These are phyloP conservation scores for Chironomus riparius DNA, from an alignment of 2,888 invertebrate species.

Conservation along the genomic window DNA sequence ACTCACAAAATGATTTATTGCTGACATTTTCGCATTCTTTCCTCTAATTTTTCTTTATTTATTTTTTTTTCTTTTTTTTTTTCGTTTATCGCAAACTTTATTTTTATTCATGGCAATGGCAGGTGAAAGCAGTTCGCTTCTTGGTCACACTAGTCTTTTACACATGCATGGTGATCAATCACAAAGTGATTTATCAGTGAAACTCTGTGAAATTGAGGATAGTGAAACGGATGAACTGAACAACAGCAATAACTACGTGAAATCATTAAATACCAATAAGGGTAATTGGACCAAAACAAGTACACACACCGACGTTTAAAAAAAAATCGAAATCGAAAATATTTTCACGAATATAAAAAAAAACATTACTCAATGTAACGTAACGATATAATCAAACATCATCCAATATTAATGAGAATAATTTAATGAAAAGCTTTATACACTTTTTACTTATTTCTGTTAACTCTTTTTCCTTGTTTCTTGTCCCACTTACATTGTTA, in stretches of 20 bases:
- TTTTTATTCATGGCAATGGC: conserved; percentile 29
- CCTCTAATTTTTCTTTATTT: neutral
- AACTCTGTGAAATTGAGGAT: conserved; percentile 88
- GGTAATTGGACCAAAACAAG: conserved; percentile 19
- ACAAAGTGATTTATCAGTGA: conserved; percentile 77
- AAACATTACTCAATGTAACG: too few species aligned
- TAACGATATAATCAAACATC: too few species aligned
- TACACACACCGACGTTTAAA: conserved; percentile 16
- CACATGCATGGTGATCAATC: conserved; percentile 43
- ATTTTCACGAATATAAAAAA: neutral
- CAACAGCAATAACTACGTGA: conserved; percentile 20
- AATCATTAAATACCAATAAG: conserved; percentile 18
- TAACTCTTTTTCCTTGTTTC: too few species aligned
- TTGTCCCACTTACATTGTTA: too few species aligned
- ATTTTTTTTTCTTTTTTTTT: neutral
- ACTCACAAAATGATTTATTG: neutral
- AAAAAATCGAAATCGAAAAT: neutral
- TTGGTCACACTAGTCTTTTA: conserved; percentile 42
- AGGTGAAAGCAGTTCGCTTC: conserved; percentile 67
- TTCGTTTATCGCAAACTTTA: neutral
- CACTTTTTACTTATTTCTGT: too few species aligned
- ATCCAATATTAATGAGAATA: too few species aligned
- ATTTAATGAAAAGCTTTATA: too few species aligned
- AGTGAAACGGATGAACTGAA: conserved; percentile 46
- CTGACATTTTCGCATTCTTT: neutral